Percentiles rank a stretch among this genome's conserved stretches.
Evolutionary conservation across 2,113 vertebrate species (phyloP).

Genomic region (Romanogobio albipinnatus): DNA sequence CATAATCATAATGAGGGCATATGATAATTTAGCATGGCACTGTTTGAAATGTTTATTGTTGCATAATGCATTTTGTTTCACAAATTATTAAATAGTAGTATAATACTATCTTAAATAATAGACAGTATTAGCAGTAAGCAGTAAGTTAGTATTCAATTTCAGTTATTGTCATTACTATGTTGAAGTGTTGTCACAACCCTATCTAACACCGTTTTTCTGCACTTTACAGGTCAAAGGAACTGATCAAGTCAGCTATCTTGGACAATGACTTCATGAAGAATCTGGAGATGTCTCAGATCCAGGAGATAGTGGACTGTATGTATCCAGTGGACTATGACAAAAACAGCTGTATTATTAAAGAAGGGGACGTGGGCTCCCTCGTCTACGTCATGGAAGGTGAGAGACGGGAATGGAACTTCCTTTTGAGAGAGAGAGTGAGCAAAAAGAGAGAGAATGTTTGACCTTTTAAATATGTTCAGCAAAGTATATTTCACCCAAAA

Average conservation of each 20-base stretch:
- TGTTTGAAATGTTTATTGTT: neutral
- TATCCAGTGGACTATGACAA: slow-evolving; percentile 94
- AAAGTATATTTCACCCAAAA: neutral
- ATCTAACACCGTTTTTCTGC: slow-evolving; percentile 16
- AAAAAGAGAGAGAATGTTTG: neutral
- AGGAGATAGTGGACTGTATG: slow-evolving; percentile 99
- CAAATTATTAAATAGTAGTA: neutral
- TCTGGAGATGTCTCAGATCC: slow-evolving; percentile 95
- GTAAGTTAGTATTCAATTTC: slow-evolving; percentile 9
- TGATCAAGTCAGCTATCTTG: slow-evolving; percentile 95
- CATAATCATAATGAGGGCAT: neutral
- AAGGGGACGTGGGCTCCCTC: slow-evolving; percentile 94
- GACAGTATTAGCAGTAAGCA: neutral
- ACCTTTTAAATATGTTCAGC: neutral
- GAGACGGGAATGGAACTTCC: neutral
- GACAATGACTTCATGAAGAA: slow-evolving; percentile 99
- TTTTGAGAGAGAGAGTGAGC: neutral
- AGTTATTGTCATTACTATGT: neutral
- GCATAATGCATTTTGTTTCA: neutral
- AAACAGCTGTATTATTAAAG: slow-evolving; percentile 95
- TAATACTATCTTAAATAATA: neutral
- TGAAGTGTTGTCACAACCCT: no score
- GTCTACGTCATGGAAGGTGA: slow-evolving; percentile 99
- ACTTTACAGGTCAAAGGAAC: slow-evolving; percentile 87
- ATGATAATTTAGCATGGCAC: neutral